phyloP scores from a whole-genome alignment of 2,888 invertebrate species.

The Chelonus formosanus region DNA sequence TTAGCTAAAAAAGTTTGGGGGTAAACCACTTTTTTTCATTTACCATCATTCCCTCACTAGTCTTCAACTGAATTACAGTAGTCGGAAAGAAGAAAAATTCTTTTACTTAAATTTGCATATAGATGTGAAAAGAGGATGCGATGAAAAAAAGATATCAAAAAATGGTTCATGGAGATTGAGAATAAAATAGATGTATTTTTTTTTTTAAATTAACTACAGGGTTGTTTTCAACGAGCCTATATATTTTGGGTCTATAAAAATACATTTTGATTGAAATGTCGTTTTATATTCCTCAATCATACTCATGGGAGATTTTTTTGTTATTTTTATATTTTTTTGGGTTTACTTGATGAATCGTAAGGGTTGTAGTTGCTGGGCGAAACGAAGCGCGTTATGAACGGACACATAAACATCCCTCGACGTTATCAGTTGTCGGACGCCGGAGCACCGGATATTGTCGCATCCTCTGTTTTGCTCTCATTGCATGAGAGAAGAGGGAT shows the following conservation, averaged over 20 bases:
- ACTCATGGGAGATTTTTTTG: slow-evolving; percentile 26
- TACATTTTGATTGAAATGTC: neutral
- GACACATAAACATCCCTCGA: slow-evolving; percentile 64
- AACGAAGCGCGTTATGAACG: slow-evolving; percentile 42
- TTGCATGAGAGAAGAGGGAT: slow-evolving; percentile 30
- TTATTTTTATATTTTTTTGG: slow-evolving; percentile 26
- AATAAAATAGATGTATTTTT: neutral
- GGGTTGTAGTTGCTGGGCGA: slow-evolving; percentile 26
- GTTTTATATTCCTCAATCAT: slow-evolving; percentile 15
- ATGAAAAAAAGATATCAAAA: slow-evolving; percentile 40
- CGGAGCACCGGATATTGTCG: slow-evolving; percentile 66
- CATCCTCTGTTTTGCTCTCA: slow-evolving; percentile 62
- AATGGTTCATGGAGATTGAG: slow-evolving; percentile 8
- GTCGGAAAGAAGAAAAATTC: slow-evolving; percentile 46
- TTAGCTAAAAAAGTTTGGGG: slow-evolving; percentile 25
- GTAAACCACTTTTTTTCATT: slow-evolving; percentile 37
- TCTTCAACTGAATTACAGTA: slow-evolving; percentile 42
- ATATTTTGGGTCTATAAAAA: too few relatives aligned
- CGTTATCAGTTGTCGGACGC: slow-evolving; percentile 66
- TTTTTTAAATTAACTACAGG: neutral
- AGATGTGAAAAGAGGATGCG: slow-evolving; percentile 56
- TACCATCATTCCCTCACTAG: slow-evolving; percentile 27
- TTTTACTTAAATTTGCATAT: slow-evolving; percentile 57
- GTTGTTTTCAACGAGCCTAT: too few relatives aligned
- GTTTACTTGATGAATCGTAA: slow-evolving; percentile 25